Evolutionary conservation across 2,797 vertebrate genomes (phyloP).

Genomic region (Melanotaenia trifasciata): DNA sequence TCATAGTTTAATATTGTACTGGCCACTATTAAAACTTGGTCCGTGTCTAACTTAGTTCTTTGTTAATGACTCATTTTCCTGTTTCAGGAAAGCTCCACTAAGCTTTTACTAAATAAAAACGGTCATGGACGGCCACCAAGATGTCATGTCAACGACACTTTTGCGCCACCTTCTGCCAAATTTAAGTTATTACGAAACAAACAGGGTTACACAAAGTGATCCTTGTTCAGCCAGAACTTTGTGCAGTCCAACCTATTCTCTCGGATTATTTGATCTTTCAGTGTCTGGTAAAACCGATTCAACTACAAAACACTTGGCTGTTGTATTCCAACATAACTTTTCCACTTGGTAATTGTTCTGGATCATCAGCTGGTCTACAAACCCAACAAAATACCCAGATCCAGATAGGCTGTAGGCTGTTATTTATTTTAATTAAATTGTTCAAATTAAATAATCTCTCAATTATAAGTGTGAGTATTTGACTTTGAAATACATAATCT

Average conservation of each 20-base stretch:
- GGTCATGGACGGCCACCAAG: neutral
- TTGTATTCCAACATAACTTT: slow-evolving; percentile 28
- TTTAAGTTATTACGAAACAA: slow-evolving; percentile 17
- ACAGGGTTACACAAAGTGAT: neutral
- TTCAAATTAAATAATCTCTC: neutral
- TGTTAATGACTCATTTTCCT: neutral
- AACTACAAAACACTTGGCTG: slow-evolving; percentile 2
- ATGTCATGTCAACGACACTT: neutral
- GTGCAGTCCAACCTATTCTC: neutral
- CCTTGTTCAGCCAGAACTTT: neutral
- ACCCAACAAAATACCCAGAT: neutral
- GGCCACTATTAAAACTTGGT: neutral
- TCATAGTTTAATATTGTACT: neutral
- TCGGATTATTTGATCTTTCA: neutral
- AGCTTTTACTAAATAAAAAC: neutral
- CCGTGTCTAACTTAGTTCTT: neutral
- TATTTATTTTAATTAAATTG: neutral
- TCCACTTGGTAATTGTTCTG: slow-evolving; percentile 4
- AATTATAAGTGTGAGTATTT: neutral
- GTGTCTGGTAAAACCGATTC: neutral
- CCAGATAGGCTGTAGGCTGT: neutral
- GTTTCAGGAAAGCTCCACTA: neutral
- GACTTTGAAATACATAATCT: neutral
- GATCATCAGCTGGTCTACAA: neutral
- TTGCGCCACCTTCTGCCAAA: slow-evolving; percentile 44